Evolutionary conservation across 1,140 invertebrate species (phyloP).

Genomic region (Eciton burchellii): DNA sequence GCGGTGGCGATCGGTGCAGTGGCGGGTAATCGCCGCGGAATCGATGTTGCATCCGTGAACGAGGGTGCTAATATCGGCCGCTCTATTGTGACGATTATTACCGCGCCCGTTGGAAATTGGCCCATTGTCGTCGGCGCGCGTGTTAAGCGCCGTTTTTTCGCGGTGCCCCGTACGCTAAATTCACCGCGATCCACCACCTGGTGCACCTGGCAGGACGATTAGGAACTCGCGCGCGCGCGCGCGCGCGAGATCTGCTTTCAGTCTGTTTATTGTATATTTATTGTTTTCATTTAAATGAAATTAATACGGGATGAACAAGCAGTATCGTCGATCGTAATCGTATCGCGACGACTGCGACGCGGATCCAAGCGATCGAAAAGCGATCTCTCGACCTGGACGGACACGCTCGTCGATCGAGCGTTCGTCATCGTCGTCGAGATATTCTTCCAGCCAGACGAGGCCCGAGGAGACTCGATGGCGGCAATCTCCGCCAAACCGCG

Average conservation of each 20-base stretch:
- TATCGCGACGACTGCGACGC: background rate
- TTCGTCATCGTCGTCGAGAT: conserved; percentile 27
- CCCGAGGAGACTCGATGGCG: conserved; percentile 49
- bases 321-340: background rate
- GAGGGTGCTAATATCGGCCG: conserved; percentile 57
- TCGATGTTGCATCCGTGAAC: conserved; percentile 51
- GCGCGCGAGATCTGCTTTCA: no score
- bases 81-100: conserved; percentile 58
- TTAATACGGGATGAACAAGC: no score
- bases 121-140: conserved; percentile 37
- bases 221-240: background rate
- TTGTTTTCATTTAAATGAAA: no score
- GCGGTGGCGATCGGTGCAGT: conserved; percentile 64
- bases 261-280: no score
- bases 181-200: background rate
- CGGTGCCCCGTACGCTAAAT: conserved; percentile 9
- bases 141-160: conserved; percentile 11
- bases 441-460: conserved; percentile 60
- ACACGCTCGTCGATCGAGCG: conserved; percentile 9
- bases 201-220: background rate
- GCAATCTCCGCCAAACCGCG: conserved; percentile 69
- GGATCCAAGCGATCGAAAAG: conserved; percentile 13
- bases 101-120: conserved; percentile 58
- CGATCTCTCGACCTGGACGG: conserved; percentile 2
- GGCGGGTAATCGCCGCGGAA: conserved; percentile 58